A percentile compares a stretch with the other conserved stretches of the same genome.
phyloP scores from a whole-genome alignment of 2,797 vertebrate species.

The Myotis myotis region DNA sequence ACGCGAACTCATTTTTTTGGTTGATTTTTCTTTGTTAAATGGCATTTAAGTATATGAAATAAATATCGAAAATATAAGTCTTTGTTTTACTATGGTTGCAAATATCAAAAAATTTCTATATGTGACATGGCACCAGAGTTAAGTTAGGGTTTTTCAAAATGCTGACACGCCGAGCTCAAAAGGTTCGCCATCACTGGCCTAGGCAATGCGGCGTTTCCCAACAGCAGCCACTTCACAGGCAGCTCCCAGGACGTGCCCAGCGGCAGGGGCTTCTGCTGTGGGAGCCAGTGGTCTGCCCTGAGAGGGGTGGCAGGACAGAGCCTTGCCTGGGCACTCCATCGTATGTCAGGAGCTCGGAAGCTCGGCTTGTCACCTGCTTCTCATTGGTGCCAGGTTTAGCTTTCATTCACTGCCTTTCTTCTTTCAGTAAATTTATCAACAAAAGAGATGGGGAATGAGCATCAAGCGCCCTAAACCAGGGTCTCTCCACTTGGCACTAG shows the following conservation, averaged over 20 bases:
- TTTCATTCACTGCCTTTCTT: not conserved
- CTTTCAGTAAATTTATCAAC: not conserved
- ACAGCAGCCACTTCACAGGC: not conserved
- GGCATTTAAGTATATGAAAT: too few species aligned
- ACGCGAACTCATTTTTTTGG: too few species aligned
- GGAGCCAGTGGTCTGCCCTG: rapidly evolving
- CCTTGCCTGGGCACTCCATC: rapidly evolving
- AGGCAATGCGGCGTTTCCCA: not conserved
- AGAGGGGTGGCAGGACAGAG: rapidly evolving
- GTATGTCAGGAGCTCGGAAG: rapidly evolving
- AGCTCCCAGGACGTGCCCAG: not conserved
- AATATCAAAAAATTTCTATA: too few species aligned
- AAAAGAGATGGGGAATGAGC: not conserved
- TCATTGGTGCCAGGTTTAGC: rapidly evolving
- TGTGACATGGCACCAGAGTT: too few species aligned
- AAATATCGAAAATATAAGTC: too few species aligned
- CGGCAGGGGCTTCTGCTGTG: not conserved
- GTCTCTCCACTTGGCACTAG: not conserved
- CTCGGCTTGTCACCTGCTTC: not conserved
- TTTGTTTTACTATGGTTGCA: too few species aligned
- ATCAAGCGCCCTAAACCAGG: not conserved
- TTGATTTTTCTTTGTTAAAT: too few species aligned
- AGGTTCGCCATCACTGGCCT: rapidly evolving
- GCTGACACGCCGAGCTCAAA: too few species aligned
- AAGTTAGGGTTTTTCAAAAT: too few species aligned